phyloP scores from a whole-genome alignment of 2,888 invertebrate species.

The Athalia rosae region DNA sequence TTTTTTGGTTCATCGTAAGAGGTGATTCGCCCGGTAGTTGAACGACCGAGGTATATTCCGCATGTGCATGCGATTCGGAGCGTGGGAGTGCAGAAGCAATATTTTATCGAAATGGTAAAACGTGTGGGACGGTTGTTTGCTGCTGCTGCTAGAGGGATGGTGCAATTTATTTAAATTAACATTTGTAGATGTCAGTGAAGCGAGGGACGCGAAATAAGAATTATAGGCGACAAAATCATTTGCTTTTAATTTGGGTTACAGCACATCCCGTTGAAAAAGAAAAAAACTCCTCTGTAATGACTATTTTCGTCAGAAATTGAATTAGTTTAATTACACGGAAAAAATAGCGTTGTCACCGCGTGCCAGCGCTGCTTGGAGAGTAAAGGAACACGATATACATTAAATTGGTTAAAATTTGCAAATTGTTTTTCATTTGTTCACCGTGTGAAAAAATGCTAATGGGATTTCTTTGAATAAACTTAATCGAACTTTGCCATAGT shows the following conservation, averaged over 20 bases:
- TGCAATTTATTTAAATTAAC: constrained; percentile 39
- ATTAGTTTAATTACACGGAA: too few relatives aligned
- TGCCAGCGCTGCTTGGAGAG: too few relatives aligned
- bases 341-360: too few relatives aligned
- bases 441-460: too few relatives aligned
- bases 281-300: too few relatives aligned
- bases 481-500: neutral
- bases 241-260: neutral
- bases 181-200: constrained; percentile 33
- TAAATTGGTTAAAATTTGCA: too few relatives aligned
- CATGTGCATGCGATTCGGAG: neutral
- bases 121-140: neutral
- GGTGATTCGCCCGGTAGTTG: neutral
- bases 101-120: neutral
- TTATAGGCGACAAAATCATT: constrained; percentile 1
- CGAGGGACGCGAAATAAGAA: constrained; percentile 28
- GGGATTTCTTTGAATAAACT: too few relatives aligned
- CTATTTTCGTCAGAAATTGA: too few relatives aligned
- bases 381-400: too few relatives aligned
- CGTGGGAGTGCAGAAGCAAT: neutral
- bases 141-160: constrained; percentile 3
- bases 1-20: neutral
- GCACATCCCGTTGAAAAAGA: too few relatives aligned
- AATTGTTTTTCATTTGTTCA: too few relatives aligned
- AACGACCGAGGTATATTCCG: neutral